These are phyloP conservation scores for Oxyscelio sp. DNA, from an alignment of 2,888 invertebrate genomes.

Conservation along the genomic window DNA sequence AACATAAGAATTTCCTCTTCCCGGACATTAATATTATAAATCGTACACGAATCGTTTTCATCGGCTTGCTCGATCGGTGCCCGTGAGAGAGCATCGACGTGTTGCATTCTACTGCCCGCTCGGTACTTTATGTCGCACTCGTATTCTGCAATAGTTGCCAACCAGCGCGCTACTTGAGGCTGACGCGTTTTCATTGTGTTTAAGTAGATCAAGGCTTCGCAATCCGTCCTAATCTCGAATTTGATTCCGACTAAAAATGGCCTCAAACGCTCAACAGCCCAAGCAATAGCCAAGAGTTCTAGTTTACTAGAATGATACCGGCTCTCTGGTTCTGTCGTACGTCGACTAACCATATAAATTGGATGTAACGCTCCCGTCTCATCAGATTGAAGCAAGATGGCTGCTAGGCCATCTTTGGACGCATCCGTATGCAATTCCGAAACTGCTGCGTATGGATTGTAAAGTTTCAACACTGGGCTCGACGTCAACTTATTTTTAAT, in stretches of 20 bases:
- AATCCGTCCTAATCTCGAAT: neutral
- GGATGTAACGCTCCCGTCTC: neutral
- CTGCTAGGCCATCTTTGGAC: neutral
- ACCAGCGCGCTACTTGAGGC: neutral
- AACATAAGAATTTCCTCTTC: constrained; percentile 2
- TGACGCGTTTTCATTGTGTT: neutral
- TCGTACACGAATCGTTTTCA: no score
- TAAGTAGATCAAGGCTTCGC: neutral
- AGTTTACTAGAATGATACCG: no score
- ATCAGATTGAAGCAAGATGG: neutral
- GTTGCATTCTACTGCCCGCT: neutral
- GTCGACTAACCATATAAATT: neutral
- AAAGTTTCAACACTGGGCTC: neutral
- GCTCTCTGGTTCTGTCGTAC: neutral
- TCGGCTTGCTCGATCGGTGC: neutral
- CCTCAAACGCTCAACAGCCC: neutral
- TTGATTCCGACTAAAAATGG: neutral
- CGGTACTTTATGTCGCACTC: neutral
- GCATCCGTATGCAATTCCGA: neutral
- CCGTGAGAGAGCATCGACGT: no score
- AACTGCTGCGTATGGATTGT: neutral
- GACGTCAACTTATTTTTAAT: neutral
- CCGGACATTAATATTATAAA: neutral
- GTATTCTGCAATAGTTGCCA: neutral
- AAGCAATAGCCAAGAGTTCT: neutral